A percentile compares a stretch with the other conserved stretches of the same genome.
phyloP scores from a whole-genome alignment of 92 coral and sea anemone species.

The Umimayanthus kanabou region DNA sequence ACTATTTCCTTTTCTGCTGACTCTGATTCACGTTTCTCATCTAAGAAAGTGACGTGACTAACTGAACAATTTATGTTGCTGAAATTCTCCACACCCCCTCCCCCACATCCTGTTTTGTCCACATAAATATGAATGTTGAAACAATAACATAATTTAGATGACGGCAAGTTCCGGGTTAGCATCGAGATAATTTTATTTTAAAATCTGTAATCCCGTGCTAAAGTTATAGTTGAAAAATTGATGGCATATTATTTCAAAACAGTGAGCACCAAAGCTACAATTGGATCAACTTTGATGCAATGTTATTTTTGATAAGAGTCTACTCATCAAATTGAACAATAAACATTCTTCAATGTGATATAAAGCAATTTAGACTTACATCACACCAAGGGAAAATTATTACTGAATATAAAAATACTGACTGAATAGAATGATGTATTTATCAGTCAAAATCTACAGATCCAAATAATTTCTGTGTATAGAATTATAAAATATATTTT shows the following conservation, averaged over 20 bases:
- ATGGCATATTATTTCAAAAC: not conserved
- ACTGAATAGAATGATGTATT: not conserved
- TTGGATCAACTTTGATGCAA: slow-evolving; percentile 6
- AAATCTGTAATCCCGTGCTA: not conserved
- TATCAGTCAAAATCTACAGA: not conserved
- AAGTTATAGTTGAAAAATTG: not conserved
- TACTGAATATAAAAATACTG: slow-evolving; percentile 5
- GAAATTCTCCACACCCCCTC: slow-evolving; percentile 34
- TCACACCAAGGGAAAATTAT: slow-evolving; percentile 25
- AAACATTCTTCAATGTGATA: slow-evolving; percentile 30
- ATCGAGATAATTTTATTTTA: not conserved
- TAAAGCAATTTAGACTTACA: slow-evolving; percentile 30
- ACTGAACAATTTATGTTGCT: not conserved
- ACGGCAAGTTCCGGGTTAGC: not conserved
- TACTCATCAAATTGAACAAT: slow-evolving; percentile 32
- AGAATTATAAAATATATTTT: not conserved
- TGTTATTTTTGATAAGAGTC: slow-evolving; percentile 14
- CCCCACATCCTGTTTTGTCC: slow-evolving; percentile 29
- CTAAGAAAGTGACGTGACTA: not conserved
- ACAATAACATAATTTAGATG: slow-evolving; percentile 26
- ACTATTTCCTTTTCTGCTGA: slow-evolving; percentile 25
- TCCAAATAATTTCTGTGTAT: not conserved
- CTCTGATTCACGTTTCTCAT: not conserved
- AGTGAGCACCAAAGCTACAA: not conserved
- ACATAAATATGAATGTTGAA: slow-evolving; percentile 4